A percentile compares a stretch with the other conserved stretches of the same genome.
Evolutionary conservation across 1,140 invertebrate genomes (phyloP).

Genomic region (Melitaea cinxia): DNA sequence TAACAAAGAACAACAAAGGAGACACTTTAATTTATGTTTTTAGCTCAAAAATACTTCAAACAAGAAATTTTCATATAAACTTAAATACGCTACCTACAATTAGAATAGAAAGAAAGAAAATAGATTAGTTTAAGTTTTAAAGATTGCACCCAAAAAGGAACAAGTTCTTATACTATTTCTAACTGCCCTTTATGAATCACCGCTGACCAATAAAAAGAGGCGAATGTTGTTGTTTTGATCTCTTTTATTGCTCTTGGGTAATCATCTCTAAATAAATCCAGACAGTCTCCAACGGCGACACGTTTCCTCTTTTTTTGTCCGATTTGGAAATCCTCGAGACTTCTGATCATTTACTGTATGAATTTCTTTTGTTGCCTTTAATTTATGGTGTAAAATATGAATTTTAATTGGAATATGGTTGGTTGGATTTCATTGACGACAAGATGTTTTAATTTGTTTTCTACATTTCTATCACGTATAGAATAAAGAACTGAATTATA

Average conservation of each 20-base stretch:
- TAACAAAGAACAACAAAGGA: not conserved
- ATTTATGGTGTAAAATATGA: not conserved
- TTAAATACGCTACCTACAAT: not conserved
- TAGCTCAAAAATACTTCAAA: not conserved
- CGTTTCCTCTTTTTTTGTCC: slow-evolving; percentile 44
- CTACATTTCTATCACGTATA: no score
- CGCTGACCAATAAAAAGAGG: slow-evolving; percentile 29
- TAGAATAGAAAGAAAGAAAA: slow-evolving; percentile 10
- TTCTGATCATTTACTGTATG: slow-evolving; percentile 1
- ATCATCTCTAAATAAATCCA: slow-evolving; percentile 51
- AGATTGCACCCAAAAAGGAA: slow-evolving; percentile 10
- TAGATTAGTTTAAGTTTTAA: slow-evolving; percentile 1
- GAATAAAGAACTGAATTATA: no score
- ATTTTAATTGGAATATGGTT: not conserved
- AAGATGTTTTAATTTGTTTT: no score
- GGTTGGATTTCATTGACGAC: not conserved
- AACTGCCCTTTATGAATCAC: slow-evolving; percentile 39
- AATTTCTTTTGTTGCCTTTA: not conserved
- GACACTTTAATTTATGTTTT: not conserved
- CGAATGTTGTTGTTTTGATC: slow-evolving; percentile 38
- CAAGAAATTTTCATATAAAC: not conserved
- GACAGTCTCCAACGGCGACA: slow-evolving; percentile 34
- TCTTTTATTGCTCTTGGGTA: slow-evolving; percentile 45
- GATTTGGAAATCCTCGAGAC: slow-evolving; percentile 27
- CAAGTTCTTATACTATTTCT: slow-evolving; percentile 22